Evolutionary conservation across 2,113 vertebrate genomes (phyloP).

Genomic region (Ctenodactylus gundi): DNA sequence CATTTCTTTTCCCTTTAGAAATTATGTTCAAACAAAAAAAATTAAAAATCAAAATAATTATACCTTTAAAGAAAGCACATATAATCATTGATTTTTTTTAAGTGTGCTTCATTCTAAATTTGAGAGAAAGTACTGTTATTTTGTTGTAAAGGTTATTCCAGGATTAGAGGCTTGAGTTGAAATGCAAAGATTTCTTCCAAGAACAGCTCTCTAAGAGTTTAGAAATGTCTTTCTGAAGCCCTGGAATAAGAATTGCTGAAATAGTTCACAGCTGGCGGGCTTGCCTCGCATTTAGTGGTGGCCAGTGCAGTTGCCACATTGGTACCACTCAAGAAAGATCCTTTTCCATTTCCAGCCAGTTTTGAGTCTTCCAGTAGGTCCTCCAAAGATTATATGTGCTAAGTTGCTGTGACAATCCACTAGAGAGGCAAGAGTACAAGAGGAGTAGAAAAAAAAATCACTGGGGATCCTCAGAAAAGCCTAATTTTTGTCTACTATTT

Average conservation of each 20-base stretch:
- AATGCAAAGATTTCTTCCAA: constrained; percentile 20
- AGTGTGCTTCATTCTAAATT: constrained; percentile 20
- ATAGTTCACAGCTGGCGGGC: not conserved
- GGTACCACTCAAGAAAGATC: not conserved
- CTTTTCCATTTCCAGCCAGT: not conserved
- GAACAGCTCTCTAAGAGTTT: not conserved
- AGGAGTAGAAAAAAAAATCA: not conserved
- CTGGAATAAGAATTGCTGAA: not conserved
- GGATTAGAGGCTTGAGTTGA: not conserved
- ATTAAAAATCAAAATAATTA: constrained; percentile 19
- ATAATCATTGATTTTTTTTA: not conserved
- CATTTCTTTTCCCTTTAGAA: not conserved
- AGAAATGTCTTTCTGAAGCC: constrained; percentile 31
- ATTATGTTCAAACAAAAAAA: constrained; percentile 2
- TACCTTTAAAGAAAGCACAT: not conserved
- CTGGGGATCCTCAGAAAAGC: not conserved
- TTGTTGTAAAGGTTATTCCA: constrained; percentile 34
- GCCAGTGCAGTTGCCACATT: not conserved
- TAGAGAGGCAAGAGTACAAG: not conserved
- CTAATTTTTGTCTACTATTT: not conserved
- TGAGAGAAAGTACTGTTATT: not conserved
- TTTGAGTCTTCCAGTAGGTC: not conserved
- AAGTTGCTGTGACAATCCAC: not conserved
- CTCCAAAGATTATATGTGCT: not conserved
- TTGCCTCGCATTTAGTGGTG: not conserved